Evolutionary conservation across 2,797 vertebrate species (phyloP).

Genomic region (Heterohyrax brucei): DNA sequence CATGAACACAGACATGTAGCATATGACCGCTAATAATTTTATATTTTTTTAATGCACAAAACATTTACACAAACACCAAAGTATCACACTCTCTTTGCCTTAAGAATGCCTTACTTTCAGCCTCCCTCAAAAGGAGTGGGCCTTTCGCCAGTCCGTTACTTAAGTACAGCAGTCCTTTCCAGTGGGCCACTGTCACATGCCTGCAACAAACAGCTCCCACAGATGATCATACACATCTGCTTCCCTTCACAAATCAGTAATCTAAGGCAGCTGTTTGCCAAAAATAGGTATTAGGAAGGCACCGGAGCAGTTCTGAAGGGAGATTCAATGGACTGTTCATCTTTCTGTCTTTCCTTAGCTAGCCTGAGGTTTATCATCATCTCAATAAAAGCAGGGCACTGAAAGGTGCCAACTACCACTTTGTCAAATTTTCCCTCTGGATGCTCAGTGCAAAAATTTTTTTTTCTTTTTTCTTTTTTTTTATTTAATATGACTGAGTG

Average conservation of each 20-base stretch:
- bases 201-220: constrained; percentile 39
- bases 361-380: constrained; percentile 35
- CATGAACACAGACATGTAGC: not conserved
- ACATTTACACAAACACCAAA: constrained; percentile 27
- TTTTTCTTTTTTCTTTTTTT: too few relatives aligned
- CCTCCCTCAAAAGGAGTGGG: not conserved
- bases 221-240: constrained; percentile 53
- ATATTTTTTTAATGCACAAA: constrained; percentile 64
- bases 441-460: constrained; percentile 57
- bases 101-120: not conserved
- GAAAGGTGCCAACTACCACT: constrained; percentile 22
- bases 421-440: constrained; percentile 65
- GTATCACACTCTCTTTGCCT: not conserved
- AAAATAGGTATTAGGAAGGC: constrained; percentile 74
- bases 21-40: not conserved
- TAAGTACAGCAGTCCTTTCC: fast-evolving
- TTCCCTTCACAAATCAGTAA: constrained; percentile 72
- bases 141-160: not conserved
- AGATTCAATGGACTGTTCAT: not conserved
- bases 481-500: too few relatives aligned
- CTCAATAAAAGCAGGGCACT: not conserved
- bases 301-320: constrained; percentile 58
- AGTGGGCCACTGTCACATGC: not conserved
- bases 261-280: constrained; percentile 77
- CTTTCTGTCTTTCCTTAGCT: constrained; percentile 7